These are phyloP conservation scores for Xenopus borealis DNA, from an alignment of 2,113 vertebrate genomes.

Conservation along the genomic window DNA sequence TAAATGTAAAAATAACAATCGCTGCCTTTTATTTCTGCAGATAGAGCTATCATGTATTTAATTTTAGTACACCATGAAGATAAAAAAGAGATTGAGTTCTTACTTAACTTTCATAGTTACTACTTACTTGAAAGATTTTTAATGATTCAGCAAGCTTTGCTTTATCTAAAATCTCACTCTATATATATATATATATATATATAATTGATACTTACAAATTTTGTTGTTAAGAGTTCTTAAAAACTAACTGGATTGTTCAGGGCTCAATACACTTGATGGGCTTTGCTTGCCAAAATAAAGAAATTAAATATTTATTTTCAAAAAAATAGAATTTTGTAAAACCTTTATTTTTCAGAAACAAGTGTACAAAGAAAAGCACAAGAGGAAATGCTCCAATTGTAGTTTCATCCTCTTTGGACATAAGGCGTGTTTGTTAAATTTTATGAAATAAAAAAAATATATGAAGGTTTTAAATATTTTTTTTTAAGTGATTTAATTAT, in stretches of 20 bases:
- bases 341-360: background rate
- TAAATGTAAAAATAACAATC: background rate
- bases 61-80: background rate
- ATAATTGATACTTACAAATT: conserved; percentile 1
- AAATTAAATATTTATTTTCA: background rate
- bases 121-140: background rate
- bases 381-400: too few species aligned
- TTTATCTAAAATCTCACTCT: background rate
- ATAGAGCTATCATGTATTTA: background rate
- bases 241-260: background rate
- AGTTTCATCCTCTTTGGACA: too few species aligned
- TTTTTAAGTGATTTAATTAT: too few species aligned
- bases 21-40: background rate
- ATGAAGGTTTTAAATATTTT: too few species aligned
- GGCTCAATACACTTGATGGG: background rate
- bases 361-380: too few species aligned
- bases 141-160: background rate
- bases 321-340: background rate
- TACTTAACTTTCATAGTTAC: conserved; percentile 1
- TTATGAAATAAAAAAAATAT: too few species aligned
- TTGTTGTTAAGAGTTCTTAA: background rate
- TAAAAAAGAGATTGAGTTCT: conserved; percentile 4
- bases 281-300: background rate
- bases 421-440: too few species aligned
- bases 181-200: too few species aligned